phyloP scores from a whole-genome alignment of 2,113 vertebrate genomes.

The Acinonyx jubatus region DNA sequence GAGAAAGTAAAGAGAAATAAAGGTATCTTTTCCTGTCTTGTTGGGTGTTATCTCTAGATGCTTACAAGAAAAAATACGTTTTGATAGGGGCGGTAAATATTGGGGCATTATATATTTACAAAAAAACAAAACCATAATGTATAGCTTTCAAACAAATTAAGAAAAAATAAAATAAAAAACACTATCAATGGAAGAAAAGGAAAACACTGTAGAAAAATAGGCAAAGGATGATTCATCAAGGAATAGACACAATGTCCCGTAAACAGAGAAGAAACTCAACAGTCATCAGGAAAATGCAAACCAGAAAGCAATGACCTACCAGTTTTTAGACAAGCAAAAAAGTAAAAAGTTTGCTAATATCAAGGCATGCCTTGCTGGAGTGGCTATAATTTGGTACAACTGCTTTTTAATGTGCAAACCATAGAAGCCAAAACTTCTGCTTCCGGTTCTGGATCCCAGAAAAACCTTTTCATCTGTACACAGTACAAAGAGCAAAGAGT shows the following conservation, averaged over 20 bases:
- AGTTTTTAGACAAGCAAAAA: slow-evolving; percentile 15
- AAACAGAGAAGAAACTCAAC: neutral
- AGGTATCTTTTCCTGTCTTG: neutral
- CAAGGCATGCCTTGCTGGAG: neutral
- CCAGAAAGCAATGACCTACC: neutral
- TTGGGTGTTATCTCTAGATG: neutral
- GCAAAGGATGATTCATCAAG: neutral
- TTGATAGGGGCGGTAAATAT: neutral
- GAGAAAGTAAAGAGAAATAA: neutral
- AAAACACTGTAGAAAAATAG: neutral
- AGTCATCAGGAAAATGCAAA: neutral
- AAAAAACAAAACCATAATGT: neutral
- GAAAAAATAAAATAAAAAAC: neutral
- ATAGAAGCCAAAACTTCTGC: neutral
- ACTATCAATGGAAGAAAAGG: neutral
- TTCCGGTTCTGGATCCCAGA: neutral
- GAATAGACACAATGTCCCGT: neutral
- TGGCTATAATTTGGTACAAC: neutral
- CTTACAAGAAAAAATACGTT: neutral
- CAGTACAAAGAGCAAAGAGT: neutral
- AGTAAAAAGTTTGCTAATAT: neutral
- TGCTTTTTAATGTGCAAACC: neutral
- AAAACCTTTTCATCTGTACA: neutral
- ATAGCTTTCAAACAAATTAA: slow-evolving; percentile 10
- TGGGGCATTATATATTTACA: neutral